phyloP scores from a whole-genome alignment of 1,140 invertebrate species.

The Drosophila takahashii region DNA sequence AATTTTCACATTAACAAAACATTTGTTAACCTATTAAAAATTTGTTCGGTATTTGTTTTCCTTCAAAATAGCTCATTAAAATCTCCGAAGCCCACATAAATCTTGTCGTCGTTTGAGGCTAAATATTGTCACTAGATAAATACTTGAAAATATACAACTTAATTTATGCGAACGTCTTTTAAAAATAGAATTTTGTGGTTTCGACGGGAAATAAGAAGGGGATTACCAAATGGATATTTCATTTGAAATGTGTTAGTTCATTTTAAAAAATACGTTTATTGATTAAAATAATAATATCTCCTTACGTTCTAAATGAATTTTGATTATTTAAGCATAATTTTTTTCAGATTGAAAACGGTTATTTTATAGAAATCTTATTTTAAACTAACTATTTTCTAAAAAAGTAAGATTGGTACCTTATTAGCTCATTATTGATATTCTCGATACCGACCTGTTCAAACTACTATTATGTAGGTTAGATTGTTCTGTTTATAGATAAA shows the following conservation, averaged over 20 bases:
- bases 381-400: no score
- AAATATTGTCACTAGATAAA: conserved; percentile 28
- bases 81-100: conserved; percentile 16
- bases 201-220: conserved; percentile 5
- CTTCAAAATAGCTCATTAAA: conserved; percentile 12
- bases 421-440: no score
- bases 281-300: no score
- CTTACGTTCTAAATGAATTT: no score
- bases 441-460: neutral
- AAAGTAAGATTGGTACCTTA: no score
- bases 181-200: conserved; percentile 47
- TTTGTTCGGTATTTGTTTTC: conserved; percentile 9
- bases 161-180: conserved; percentile 29
- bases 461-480: neutral
- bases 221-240: conserved; percentile 3
- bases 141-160: conserved; percentile 21
- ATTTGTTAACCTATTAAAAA: conserved; percentile 42
- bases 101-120: conserved; percentile 28
- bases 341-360: no score
- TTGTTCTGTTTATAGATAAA: neutral
- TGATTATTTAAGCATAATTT: no score
- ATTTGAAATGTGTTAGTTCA: neutral
- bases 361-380: no score
- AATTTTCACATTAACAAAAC: conserved; percentile 30
- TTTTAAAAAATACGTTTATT: neutral